phyloP scores from a whole-genome alignment of 1,140 invertebrate species.

The Nephila pilipes region DNA sequence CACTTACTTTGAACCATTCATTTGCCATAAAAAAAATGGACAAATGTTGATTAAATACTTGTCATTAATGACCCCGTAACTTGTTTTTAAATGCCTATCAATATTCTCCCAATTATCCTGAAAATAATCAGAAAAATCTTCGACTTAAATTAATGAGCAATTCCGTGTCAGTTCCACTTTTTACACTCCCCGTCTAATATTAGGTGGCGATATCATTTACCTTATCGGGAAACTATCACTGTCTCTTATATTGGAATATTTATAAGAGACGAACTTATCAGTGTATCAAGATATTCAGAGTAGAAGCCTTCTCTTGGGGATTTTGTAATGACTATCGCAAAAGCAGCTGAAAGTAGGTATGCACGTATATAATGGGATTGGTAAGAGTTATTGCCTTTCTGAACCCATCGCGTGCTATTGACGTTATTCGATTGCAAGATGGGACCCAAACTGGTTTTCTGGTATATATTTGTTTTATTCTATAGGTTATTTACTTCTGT shows the following conservation, averaged over 20 bases:
- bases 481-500: neutral
- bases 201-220: neutral
- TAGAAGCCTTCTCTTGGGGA: neutral
- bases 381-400: neutral
- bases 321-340: neutral
- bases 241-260: neutral
- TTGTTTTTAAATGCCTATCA: neutral
- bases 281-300: neutral
- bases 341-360: neutral
- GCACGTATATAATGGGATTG: neutral
- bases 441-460: neutral
- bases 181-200: neutral
- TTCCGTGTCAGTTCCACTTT: neutral
- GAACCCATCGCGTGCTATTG: neutral
- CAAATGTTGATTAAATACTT: neutral
- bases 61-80: neutral
- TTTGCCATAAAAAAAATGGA: neutral
- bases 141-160: neutral
- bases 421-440: neutral
- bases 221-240: neutral
- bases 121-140: slow-evolving; percentile 3
- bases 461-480: neutral
- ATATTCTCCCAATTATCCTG: neutral
- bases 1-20: neutral
- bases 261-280: neutral